Conservation (phyloP, 2,888 invertebrate genomes). For the Helleia helle region DNA sequence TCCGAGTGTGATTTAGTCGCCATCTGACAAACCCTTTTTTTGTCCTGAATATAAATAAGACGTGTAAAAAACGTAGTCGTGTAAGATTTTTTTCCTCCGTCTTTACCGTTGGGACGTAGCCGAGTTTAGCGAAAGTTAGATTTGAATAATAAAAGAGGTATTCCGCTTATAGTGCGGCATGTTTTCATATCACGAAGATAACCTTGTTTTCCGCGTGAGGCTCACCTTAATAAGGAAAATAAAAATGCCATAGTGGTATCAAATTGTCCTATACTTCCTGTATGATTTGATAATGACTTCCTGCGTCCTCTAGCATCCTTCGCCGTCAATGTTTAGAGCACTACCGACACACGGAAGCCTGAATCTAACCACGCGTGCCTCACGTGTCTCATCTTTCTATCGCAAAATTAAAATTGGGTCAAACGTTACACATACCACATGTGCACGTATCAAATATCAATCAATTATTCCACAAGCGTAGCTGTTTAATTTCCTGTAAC, state of each 20-base stretch:
- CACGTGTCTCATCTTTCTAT: constrained; percentile 32
- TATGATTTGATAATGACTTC: constrained; percentile 67
- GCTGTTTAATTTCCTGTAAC: constrained; percentile 42
- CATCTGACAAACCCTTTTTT: constrained; percentile 70
- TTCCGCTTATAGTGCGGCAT: constrained; percentile 46
- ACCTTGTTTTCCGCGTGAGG: too few relatives aligned
- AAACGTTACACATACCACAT: constrained; percentile 33
- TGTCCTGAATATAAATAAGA: constrained; percentile 69
- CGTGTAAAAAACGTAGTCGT: constrained; percentile 52
- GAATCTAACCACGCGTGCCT: constrained; percentile 27
- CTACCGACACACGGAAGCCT: constrained; percentile 48
- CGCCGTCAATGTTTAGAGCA: constrained; percentile 48
- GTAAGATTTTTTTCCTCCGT: constrained; percentile 44
- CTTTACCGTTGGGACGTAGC: constrained; percentile 40
- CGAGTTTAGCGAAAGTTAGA: constrained; percentile 59
- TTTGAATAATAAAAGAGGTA: constrained; percentile 58
- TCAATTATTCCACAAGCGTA: constrained; percentile 30
- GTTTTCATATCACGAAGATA: constrained; percentile 44
- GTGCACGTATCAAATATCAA: constrained; percentile 28
- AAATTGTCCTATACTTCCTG: constrained; percentile 51
- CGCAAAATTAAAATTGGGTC: constrained; percentile 43
- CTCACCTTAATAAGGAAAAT: constrained; percentile 27
- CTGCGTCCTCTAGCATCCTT: constrained; percentile 60
- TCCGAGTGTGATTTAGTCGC: constrained; percentile 65
- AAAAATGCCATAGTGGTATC: constrained; percentile 25